Conservation (phyloP, 2,797 vertebrate species). For the Chanos chanos region DNA sequence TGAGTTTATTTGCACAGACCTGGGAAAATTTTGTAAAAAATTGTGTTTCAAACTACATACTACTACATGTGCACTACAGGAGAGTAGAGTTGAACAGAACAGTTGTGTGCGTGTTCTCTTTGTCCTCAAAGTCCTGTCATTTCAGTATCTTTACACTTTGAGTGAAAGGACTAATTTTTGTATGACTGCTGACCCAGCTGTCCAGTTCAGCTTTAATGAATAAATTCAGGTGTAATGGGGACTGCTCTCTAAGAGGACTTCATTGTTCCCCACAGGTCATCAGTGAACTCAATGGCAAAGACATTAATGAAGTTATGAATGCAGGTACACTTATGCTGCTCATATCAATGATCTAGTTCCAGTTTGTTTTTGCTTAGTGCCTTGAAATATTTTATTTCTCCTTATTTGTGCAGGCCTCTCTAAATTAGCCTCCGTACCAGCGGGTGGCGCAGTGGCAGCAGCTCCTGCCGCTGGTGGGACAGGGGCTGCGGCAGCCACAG, state of each 20-base stretch:
- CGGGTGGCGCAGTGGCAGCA: constrained; percentile 73
- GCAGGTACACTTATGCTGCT: constrained; percentile 68
- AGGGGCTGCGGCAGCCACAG: constrained; percentile 61
- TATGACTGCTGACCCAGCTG: too few relatives aligned
- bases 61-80: too few relatives aligned
- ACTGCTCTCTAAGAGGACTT: too few relatives aligned
- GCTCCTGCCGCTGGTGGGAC: constrained; percentile 47
- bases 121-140: too few relatives aligned
- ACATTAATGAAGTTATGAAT: constrained; percentile 81
- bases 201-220: too few relatives aligned
- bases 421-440: constrained; percentile 81
- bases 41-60: too few relatives aligned
- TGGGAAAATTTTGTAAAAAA: too few relatives aligned
- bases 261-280: constrained; percentile 61
- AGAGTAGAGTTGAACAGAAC: too few relatives aligned
- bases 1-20: neutral
- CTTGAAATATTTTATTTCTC: neutral
- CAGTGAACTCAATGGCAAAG: constrained; percentile 75
- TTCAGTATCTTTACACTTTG: too few relatives aligned
- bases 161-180: too few relatives aligned
- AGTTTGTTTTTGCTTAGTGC: neutral
- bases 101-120: too few relatives aligned
- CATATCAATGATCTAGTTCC: neutral
- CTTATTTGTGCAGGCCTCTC: constrained; percentile 65
- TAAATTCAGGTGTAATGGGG: too few relatives aligned